Conservation (phyloP, 1,140 invertebrate species). For the Planococcus citri region DNA sequence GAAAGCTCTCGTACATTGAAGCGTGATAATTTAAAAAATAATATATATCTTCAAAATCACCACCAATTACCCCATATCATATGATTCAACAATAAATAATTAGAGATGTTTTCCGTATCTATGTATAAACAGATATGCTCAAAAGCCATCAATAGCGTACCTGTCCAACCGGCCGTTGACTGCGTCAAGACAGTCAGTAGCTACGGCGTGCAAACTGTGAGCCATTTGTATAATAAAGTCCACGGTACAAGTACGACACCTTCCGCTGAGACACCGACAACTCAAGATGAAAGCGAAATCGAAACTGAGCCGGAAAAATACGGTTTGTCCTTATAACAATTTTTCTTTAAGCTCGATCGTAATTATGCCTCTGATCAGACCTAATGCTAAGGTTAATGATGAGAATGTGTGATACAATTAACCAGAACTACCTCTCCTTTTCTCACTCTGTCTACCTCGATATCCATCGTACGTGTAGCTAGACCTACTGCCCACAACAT, state of each 20-base stretch:
- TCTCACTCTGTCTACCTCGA: background rate
- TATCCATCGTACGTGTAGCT: too few species aligned
- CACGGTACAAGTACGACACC: background rate
- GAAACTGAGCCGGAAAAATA: slow-evolving; percentile 9
- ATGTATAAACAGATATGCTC: background rate
- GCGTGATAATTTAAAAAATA: too few species aligned
- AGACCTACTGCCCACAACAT: too few species aligned
- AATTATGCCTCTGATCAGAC: background rate
- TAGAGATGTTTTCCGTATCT: too few species aligned
- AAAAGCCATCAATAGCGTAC: background rate
- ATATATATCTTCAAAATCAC: too few species aligned
- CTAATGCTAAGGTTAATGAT: background rate
- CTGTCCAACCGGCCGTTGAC: slow-evolving; percentile 7
- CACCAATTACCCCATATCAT: too few species aligned
- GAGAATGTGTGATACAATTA: background rate
- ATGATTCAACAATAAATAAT: too few species aligned
- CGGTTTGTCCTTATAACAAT: background rate
- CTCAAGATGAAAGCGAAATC: background rate
- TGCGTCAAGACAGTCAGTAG: background rate
- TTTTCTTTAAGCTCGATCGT: background rate
- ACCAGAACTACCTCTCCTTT: background rate
- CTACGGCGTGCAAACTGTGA: background rate
- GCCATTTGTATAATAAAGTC: background rate
- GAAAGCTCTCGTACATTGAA: too few species aligned
- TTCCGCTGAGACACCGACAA: background rate